Percentiles rank a stretch among this genome's conserved stretches.
Evolutionary conservation across 2,113 vertebrate species (phyloP).

Genomic region (Pao palembangensis): DNA sequence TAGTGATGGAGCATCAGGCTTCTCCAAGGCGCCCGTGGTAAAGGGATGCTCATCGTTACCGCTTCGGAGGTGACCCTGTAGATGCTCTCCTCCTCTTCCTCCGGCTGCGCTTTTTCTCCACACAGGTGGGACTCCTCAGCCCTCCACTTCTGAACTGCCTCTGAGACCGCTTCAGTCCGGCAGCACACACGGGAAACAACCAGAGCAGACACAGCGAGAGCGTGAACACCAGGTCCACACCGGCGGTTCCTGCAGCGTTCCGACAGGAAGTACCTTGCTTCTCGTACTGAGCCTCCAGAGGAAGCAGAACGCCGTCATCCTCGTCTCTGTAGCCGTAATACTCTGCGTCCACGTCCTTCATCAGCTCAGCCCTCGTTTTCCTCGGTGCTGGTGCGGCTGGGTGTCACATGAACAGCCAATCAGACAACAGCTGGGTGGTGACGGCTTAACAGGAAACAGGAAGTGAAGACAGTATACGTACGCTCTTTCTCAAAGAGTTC

Average conservation of each 20-base stretch:
- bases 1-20: too few species aligned
- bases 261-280: slow-evolving; percentile 74
- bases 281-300: slow-evolving; percentile 88
- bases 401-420: slow-evolving; percentile 18
- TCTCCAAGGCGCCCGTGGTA: too few species aligned
- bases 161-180: slow-evolving; percentile 81
- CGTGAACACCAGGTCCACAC: too few species aligned
- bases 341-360: slow-evolving; percentile 95
- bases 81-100: slow-evolving; percentile 88
- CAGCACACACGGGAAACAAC: background rate
- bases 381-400: slow-evolving; percentile 84
- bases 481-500: slow-evolving; percentile 97
- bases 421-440: background rate
- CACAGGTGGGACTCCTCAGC: slow-evolving; percentile 78
- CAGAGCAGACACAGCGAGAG: background rate
- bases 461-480: slow-evolving; percentile 64
- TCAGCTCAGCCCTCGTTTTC: slow-evolving; percentile 90
- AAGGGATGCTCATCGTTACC: slow-evolving; percentile 73
- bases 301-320: slow-evolving; percentile 91
- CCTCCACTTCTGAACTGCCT: slow-evolving; percentile 87
- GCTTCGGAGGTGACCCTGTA: slow-evolving; percentile 83
- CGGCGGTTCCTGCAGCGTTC: too few species aligned
- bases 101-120: slow-evolving; percentile 72
- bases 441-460: background rate
- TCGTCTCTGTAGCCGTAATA: slow-evolving; percentile 96